phyloP scores from a whole-genome alignment of 2,797 vertebrate species.

The Microhierax caerulescens region DNA sequence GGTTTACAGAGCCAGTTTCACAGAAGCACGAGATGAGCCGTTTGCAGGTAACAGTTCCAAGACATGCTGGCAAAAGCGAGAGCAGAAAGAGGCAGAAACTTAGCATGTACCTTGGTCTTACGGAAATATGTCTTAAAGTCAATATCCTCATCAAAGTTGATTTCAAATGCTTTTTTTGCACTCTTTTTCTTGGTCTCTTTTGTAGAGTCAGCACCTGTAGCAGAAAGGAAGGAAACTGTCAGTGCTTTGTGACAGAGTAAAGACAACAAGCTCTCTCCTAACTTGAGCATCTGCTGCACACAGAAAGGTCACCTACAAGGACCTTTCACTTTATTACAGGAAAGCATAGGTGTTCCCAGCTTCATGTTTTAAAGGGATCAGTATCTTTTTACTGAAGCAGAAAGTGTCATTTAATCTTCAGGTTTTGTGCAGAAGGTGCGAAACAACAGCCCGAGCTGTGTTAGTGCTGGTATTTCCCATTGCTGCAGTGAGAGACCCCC shows the following conservation, averaged over 20 bases:
- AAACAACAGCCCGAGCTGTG: not conserved
- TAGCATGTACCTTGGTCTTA: slow-evolving; percentile 82
- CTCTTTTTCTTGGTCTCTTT: slow-evolving; percentile 74
- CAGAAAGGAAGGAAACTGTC: not conserved
- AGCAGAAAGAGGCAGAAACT: not conserved
- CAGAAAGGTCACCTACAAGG: not conserved
- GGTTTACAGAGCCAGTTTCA: not conserved
- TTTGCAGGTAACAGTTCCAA: not conserved
- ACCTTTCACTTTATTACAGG: not conserved
- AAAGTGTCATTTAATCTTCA: not conserved
- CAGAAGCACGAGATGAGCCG: not conserved
- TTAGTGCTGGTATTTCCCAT: not conserved
- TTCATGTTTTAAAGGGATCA: not conserved
- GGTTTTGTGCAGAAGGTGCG: not conserved
- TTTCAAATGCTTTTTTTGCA: slow-evolving; percentile 82
- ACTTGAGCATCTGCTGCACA: not conserved
- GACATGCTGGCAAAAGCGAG: not conserved
- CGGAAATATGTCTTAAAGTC: slow-evolving; percentile 84
- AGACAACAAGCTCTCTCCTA: not conserved
- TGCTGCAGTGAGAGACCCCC: not conserved
- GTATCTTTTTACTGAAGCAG: not conserved
- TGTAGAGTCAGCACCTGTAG: not conserved
- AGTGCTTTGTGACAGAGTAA: not conserved
- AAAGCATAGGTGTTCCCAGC: not conserved
- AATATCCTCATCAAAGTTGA: slow-evolving; percentile 85